Percentiles rank a stretch among this genome's conserved stretches.
These are phyloP conservation scores for Melanophora roralis DNA, from an alignment of 2,888 invertebrate genomes.

Conservation along the genomic window DNA sequence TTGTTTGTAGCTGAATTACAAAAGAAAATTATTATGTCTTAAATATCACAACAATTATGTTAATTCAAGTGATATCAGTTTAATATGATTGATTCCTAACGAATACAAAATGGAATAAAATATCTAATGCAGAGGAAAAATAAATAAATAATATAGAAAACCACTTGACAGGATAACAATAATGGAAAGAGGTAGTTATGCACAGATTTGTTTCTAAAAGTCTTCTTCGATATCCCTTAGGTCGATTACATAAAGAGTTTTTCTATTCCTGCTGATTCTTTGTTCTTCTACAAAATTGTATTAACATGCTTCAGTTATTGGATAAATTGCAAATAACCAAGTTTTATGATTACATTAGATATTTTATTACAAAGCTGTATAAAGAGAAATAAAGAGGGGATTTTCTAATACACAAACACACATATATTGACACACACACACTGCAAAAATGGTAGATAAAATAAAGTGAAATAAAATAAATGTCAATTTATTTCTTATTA, in stretches of 20 bases:
- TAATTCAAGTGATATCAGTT: slow-evolving; percentile 53
- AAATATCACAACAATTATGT: slow-evolving; percentile 52
- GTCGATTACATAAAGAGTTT: slow-evolving; percentile 38
- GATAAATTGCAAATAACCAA: slow-evolving; percentile 60
- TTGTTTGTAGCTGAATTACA: slow-evolving; percentile 19
- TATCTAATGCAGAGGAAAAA: neutral
- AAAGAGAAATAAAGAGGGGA: neutral
- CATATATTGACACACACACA: neutral
- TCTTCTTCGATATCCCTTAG: slow-evolving; percentile 40
- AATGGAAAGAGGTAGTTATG: neutral
- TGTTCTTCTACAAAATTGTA: slow-evolving; percentile 42
- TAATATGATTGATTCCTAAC: slow-evolving; percentile 55
- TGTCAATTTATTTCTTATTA: slow-evolving; percentile 58
- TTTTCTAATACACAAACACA: neutral
- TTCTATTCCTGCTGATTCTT: neutral
- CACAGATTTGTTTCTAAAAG: slow-evolving; percentile 29
- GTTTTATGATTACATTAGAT: slow-evolving; percentile 54
- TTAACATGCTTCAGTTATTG: slow-evolving; percentile 59
- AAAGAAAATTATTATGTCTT: slow-evolving; percentile 20
- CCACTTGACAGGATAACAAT: too few species aligned
- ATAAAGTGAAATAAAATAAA: slow-evolving; percentile 50
- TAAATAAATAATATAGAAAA: neutral
- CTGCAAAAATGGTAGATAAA: neutral
- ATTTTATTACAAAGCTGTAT: slow-evolving; percentile 4
- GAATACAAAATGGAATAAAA: slow-evolving; percentile 2